A percentile compares a stretch with the other conserved stretches of the same genome.
Evolutionary conservation across 2,888 invertebrate genomes (phyloP).

Genomic region (Synanthedon formicaeformis): DNA sequence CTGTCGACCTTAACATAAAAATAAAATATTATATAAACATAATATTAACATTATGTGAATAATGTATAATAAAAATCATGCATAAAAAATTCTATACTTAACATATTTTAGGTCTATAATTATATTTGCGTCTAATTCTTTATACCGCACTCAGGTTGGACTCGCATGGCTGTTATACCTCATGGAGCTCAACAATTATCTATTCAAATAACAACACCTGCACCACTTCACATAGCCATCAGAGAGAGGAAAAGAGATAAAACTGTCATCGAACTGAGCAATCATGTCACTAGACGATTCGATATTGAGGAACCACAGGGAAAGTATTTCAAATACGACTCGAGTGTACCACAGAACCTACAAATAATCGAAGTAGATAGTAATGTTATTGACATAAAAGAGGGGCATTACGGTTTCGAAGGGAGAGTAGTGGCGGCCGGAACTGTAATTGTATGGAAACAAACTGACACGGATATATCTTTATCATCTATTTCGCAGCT

Average conservation of each 20-base stretch:
- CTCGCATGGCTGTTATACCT: constrained; percentile 47
- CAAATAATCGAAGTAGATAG: constrained; percentile 56
- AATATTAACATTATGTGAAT: too few species aligned
- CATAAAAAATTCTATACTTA: too few species aligned
- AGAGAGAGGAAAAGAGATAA: constrained; percentile 46
- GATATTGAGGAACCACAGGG: constrained; percentile 37
- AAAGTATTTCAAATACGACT: constrained; percentile 56
- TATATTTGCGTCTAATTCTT: too few species aligned
- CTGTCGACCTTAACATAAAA: too few species aligned
- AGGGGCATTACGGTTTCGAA: constrained; percentile 36
- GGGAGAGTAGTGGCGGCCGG: constrained; percentile 50
- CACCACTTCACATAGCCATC: constrained; percentile 42
- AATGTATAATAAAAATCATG: too few species aligned
- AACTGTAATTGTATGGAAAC: constrained; percentile 42
- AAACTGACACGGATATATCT: constrained; percentile 42
- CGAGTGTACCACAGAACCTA: constrained; percentile 53
- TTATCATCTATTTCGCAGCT: constrained; percentile 44
- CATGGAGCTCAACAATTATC: constrained; percentile 51
- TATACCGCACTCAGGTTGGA: constrained; percentile 35
- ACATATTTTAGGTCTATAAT: too few species aligned
- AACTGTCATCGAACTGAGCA: constrained; percentile 43
- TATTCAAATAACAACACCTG: constrained; percentile 43
- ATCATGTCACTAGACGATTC: constrained; percentile 35
- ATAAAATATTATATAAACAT: too few species aligned
- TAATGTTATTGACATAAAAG: constrained; percentile 53